phyloP scores from a whole-genome alignment of 2,888 invertebrate genomes.

The Opisthograptis luteolata region DNA sequence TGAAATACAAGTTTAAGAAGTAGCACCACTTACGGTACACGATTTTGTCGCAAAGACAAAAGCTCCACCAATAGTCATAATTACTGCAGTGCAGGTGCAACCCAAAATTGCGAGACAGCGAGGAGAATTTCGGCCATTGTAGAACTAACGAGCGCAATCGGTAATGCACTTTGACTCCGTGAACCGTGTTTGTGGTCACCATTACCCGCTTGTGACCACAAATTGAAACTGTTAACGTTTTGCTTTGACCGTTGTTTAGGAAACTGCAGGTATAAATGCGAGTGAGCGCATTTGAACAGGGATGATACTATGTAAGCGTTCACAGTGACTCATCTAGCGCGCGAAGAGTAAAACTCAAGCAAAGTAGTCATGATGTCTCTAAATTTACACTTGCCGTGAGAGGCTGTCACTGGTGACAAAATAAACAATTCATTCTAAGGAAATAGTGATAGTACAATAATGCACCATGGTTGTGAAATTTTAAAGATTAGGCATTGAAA shows the following conservation, averaged over 20 bases:
- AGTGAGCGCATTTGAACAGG: slow-evolving; percentile 3
- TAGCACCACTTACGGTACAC: no score
- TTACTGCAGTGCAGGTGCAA: slow-evolving; percentile 33
- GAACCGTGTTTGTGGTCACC: slow-evolving; percentile 52
- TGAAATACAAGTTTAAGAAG: no score
- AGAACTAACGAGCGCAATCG: slow-evolving; percentile 43
- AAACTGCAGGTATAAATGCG: slow-evolving; percentile 23
- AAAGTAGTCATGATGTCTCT: no score
- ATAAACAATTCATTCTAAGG: no score
- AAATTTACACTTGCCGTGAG: no score
- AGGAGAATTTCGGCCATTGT: slow-evolving; percentile 33
- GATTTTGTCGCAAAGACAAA: slow-evolving; percentile 26
- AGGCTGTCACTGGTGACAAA: no score
- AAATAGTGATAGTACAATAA: no score
- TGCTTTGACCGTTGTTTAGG: slow-evolving; percentile 42
- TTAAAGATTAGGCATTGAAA: no score
- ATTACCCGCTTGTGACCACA: slow-evolving; percentile 52
- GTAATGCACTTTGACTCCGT: slow-evolving; percentile 49
- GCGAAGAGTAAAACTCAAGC: no score
- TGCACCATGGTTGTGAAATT: no score
- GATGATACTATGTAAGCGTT: neutral
- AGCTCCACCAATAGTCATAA: slow-evolving; percentile 28
- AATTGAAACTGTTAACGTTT: slow-evolving; percentile 61
- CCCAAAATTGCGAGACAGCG: slow-evolving; percentile 34
- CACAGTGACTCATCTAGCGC: neutral